Evolutionary conservation across 2,888 invertebrate genomes (phyloP), one percentile per base, ranked within the genome.

Genomic region (Sthenelais limicola): DNA sequence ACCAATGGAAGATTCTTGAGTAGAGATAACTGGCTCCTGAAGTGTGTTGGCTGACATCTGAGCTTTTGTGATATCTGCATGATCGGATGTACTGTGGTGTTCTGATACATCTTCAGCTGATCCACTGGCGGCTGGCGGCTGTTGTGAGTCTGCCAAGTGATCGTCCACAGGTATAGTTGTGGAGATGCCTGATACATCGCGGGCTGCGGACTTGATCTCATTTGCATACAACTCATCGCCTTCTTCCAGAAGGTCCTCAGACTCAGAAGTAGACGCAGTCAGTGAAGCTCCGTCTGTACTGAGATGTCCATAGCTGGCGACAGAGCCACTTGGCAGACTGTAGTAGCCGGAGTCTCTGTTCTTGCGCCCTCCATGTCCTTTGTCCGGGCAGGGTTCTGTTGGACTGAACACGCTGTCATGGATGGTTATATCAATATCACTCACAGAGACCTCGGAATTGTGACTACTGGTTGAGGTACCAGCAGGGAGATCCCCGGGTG

Each of bases 271-370:
- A 9, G 66, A 66, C 66, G 35, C 66, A 15, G 66, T 66, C 35
- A 66, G 43, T n/a, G 56, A 56, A 5, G 24, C 43, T 4, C 68
- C 68, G 15, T 68, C 68, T 4, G 43, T 68, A 32, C 43, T 68
- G 38, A 21, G 24, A 9, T 48, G 32, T 5, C 68, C 48, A 15
- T 24, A 68, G 33, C 47, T 49, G 21, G 51, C 33, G 18, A 48
- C 30, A 1, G 68, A 68, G 5, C 28, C 30, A 9, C 68, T 48
- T 1, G 68, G 49, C 35, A 68, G 48, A 24, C 68, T 68, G 52
- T 49, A 68, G 51, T 68, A 68, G 12, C 68, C 68, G 3, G 68
- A 68, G 52, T 68, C 68, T 15, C 68, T 9, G 43, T 68, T 68
- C 3, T 49, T 51, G 18, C 33, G n/a, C 15, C 58, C 21, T 56